Evolutionary conservation across 1,140 invertebrate genomes (phyloP).

Genomic region (Drosophila leontia): DNA sequence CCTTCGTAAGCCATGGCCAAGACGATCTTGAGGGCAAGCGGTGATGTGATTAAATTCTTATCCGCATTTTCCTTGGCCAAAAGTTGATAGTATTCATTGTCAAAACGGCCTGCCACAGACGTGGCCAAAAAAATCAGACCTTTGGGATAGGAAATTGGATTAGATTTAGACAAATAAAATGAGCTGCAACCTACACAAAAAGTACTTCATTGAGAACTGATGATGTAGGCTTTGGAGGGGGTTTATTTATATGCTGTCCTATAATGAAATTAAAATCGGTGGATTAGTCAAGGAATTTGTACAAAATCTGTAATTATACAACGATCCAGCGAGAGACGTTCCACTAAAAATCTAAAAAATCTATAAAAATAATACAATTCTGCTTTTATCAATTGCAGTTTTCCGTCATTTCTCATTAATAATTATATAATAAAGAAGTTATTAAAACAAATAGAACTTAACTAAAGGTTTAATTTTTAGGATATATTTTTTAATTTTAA

Average conservation of each 20-base stretch:
- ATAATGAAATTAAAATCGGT: conserved; percentile 5
- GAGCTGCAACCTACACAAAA: neutral
- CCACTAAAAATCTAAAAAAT: no score
- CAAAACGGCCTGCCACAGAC: neutral
- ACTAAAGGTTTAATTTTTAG: no score
- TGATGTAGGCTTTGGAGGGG: neutral
- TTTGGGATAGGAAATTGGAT: neutral
- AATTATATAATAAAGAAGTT: no score
- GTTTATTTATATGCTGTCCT: neutral
- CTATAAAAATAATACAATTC: no score
- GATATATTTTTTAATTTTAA: no score
- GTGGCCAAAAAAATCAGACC: neutral
- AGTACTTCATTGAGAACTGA: neutral
- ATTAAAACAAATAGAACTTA: no score
- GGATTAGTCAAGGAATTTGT: neutral
- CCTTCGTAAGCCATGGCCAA: neutral
- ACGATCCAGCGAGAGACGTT: no score
- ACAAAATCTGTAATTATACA: no score
- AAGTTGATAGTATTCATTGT: neutral
- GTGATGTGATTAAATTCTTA: neutral
- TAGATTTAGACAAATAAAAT: neutral
- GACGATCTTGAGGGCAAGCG: neutral
- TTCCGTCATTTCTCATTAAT: no score
- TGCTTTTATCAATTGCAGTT: no score
- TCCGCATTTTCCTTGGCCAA: neutral